Conservation (phyloP, 1,140 invertebrate species). For the Chlorops oryzae region DNA sequence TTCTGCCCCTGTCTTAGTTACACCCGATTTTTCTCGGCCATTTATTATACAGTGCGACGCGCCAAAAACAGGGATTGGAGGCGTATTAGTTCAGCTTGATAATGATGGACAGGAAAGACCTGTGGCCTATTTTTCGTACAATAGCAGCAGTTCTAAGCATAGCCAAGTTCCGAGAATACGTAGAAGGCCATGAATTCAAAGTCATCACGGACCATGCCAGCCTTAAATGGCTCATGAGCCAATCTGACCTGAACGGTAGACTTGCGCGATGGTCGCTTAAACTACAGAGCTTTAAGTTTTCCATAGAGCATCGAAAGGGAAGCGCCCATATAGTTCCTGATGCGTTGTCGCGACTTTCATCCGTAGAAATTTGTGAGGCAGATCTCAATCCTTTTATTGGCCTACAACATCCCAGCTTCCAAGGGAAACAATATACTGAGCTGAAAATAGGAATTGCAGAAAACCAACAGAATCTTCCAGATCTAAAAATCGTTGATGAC, state of each 20-base stretch:
- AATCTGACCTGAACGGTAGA: too few relatives aligned
- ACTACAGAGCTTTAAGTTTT: too few relatives aligned
- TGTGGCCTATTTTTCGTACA: constrained; percentile 3
- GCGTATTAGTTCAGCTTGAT: constrained; percentile 4
- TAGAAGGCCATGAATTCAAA: too few relatives aligned
- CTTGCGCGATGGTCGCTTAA: too few relatives aligned
- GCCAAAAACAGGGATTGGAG: constrained; percentile 2
- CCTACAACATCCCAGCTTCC: background rate
- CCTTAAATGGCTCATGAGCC: too few relatives aligned
- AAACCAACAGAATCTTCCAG: constrained; percentile 6
- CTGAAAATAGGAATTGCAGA: background rate
- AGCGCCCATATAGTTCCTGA: too few relatives aligned
- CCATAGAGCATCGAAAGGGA: too few relatives aligned
- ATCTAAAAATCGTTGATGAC: constrained; percentile 7
- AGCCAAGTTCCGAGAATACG: too few relatives aligned
- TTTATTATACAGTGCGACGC: constrained; percentile 17
- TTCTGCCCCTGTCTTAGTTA: constrained; percentile 1
- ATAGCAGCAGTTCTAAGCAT: constrained; percentile 7
- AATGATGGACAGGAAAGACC: constrained; percentile 4
- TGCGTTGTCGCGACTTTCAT: too few relatives aligned
- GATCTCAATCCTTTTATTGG: too few relatives aligned
- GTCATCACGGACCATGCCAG: too few relatives aligned
- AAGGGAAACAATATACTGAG: background rate
- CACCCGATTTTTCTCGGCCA: constrained; percentile 19
- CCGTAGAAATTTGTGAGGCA: too few relatives aligned